Percentiles rank a stretch among this genome's conserved stretches.
Evolutionary conservation across 2,797 vertebrate genomes (phyloP).

Genomic region (Triplophysa bombifrons): DNA sequence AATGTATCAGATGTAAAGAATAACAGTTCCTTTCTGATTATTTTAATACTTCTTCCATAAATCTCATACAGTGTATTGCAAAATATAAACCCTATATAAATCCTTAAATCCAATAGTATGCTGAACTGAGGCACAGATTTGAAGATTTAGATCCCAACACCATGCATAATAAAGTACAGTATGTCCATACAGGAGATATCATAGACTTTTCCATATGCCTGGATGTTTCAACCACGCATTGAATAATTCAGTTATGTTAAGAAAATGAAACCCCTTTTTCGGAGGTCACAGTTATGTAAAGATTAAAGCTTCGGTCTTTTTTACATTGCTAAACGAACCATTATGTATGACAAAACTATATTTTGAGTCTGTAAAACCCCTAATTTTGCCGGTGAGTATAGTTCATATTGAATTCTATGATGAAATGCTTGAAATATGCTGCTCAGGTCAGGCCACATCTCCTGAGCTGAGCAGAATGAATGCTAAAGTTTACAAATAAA

Average conservation of each 20-base stretch:
- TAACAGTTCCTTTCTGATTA: background rate
- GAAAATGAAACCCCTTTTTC: background rate
- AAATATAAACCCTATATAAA: slow-evolving; percentile 30
- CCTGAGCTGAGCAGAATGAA: too few species aligned
- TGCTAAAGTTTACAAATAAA: too few species aligned
- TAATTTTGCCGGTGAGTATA: slow-evolving; percentile 5
- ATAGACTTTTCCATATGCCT: background rate
- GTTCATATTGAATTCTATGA: too few species aligned
- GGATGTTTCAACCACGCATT: background rate
- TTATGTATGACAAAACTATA: slow-evolving; percentile 15
- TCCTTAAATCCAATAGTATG: slow-evolving; percentile 3
- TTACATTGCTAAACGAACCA: slow-evolving; percentile 4
- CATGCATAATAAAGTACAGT: background rate
- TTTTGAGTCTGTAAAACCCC: slow-evolving; percentile 19
- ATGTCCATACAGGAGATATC: background rate
- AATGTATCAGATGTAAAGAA: background rate
- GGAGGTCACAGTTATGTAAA: background rate
- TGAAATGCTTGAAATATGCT: too few species aligned
- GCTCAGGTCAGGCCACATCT: background rate
- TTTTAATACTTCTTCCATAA: background rate
- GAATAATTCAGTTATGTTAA: background rate
- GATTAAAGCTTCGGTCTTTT: background rate
- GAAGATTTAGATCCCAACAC: background rate
- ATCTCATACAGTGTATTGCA: slow-evolving; percentile 1
- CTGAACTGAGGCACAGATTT: background rate